These are phyloP conservation scores for Serinus canaria DNA, from an alignment of 2,113 vertebrate species.

Conservation along the genomic window DNA sequence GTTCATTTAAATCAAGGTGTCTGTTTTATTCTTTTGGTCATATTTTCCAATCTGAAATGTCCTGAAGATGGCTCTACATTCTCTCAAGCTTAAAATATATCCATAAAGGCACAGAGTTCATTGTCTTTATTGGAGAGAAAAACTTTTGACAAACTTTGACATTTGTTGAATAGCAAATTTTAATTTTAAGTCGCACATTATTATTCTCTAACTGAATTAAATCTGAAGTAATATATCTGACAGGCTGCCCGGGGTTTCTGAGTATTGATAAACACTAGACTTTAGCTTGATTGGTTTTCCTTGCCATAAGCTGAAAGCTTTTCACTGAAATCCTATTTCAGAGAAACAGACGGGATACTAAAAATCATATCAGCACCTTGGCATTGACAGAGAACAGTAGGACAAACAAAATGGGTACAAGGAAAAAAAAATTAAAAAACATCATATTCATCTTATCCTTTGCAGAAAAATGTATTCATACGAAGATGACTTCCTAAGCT, in stretches of 20 bases:
- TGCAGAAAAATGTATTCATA: not conserved
- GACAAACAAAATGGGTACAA: not conserved
- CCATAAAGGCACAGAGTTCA: not conserved
- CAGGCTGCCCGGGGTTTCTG: not conserved
- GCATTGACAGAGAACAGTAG: not conserved
- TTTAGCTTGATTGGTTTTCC: not conserved
- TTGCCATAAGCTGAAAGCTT: not conserved
- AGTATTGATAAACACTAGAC: not conserved
- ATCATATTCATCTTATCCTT: not conserved
- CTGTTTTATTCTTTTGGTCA: not conserved
- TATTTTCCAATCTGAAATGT: not conserved
- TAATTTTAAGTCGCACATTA: not conserved
- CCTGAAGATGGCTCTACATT: not conserved
- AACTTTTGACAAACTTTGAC: not conserved
- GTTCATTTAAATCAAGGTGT: not conserved
- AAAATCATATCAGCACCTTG: not conserved
- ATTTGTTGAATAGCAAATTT: not conserved
- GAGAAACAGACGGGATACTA: not conserved
- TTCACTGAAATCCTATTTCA: not conserved
- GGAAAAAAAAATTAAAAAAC: not conserved
- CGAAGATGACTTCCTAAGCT: not conserved
- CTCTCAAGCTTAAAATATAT: not conserved
- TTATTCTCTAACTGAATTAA: not conserved
- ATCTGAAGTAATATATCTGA: not conserved
- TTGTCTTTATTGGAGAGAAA: not conserved